Evolutionary conservation across 92 coral and sea anemone species (phyloP).

Genomic region (Hydrozoanthus gracilis): DNA sequence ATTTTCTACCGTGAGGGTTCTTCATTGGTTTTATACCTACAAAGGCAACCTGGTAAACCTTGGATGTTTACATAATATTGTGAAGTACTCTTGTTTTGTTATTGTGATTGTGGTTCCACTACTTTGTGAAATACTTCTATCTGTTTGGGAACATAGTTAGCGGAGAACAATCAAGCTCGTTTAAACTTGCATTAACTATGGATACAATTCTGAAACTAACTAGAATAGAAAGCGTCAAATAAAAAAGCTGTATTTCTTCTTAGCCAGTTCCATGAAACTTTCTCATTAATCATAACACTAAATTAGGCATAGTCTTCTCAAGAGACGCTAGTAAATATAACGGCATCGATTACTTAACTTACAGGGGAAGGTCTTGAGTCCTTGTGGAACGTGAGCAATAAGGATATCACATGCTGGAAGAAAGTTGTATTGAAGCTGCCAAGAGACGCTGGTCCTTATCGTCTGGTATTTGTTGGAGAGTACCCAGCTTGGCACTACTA

Average conservation of each 20-base stretch:
- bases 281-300: too few relatives aligned
- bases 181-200: too few relatives aligned
- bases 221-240: too few relatives aligned
- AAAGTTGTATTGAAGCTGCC: conserved; percentile 56
- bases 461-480: conserved; percentile 55
- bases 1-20: conserved; percentile 36
- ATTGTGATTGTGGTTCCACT: not conserved
- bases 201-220: too few relatives aligned
- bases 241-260: too few relatives aligned
- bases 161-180: too few relatives aligned
- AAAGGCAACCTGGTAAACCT: conserved; percentile 12
- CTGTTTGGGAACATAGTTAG: too few relatives aligned
- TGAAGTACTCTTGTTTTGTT: not conserved
- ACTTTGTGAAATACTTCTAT: not conserved
- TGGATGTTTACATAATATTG: not conserved
- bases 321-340: not conserved
- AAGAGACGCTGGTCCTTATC: conserved; percentile 31
- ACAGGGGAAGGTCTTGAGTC: not conserved
- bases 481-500: conserved; percentile 31
- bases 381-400: conserved; percentile 46
- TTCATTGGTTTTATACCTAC: conserved; percentile 22
- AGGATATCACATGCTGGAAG: conserved; percentile 51
- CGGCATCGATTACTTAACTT: not conserved
- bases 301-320: too few relatives aligned
- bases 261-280: too few relatives aligned